Conservation (phyloP, 2,888 invertebrate species). For the Drosophila rubida region DNA sequence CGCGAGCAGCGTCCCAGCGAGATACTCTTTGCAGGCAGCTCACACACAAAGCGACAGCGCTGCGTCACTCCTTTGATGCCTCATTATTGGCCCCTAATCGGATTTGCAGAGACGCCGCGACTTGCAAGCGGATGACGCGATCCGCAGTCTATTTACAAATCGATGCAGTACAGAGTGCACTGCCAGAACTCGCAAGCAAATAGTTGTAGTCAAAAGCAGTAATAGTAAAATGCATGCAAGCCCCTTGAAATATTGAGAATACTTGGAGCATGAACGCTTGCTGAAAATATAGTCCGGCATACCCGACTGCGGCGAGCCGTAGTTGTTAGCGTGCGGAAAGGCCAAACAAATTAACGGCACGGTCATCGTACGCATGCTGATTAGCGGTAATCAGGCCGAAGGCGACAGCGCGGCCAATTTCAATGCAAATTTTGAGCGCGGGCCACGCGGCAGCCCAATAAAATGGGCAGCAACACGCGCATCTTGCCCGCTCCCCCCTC, state of each 20-base stretch:
- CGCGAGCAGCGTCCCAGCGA: too few relatives aligned
- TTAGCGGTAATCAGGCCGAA: slow-evolving; percentile 64
- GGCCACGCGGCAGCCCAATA: slow-evolving; percentile 16
- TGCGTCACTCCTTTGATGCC: not conserved
- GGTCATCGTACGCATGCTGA: slow-evolving; percentile 43
- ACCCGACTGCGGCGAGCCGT: not conserved
- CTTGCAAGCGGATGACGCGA: not conserved
- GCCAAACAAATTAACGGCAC: slow-evolving; percentile 52
- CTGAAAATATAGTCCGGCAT: too few relatives aligned
- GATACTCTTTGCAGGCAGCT: slow-evolving; percentile 12
- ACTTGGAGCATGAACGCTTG: too few relatives aligned
- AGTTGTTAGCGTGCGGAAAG: slow-evolving; percentile 6
- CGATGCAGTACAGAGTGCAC: too few relatives aligned
- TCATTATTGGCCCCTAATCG: not conserved
- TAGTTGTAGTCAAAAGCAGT: too few relatives aligned
- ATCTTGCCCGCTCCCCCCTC: not conserved
- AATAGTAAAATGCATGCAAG: too few relatives aligned
- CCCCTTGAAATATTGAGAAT: too few relatives aligned
- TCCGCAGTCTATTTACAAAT: too few relatives aligned
- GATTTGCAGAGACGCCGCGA: not conserved
- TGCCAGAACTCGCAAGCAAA: too few relatives aligned
- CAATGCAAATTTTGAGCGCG: slow-evolving; percentile 62
- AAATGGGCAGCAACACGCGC: not conserved
- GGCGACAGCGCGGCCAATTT: slow-evolving; percentile 54
- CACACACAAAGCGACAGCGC: not conserved